Evolutionary conservation across 2,797 vertebrate genomes (phyloP), one percentile per base, ranked within the genome.

Genomic region (Phylloscopus collybita): DNA sequence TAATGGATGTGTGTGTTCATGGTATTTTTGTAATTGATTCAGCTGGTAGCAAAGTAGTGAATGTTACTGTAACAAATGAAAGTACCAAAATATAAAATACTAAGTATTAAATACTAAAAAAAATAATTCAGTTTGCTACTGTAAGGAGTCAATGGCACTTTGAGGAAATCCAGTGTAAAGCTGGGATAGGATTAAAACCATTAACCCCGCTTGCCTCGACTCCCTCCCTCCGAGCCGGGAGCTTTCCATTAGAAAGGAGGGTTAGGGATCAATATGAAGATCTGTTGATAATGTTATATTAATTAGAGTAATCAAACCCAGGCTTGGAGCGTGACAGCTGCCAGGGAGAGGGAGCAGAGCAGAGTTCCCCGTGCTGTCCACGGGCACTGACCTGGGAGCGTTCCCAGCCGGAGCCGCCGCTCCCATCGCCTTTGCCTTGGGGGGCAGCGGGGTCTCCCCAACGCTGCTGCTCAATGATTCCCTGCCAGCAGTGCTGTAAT

Each of bases 401-500:
- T 94, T 98, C 97, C 97, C 97, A 94, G 93, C 93, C 94, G 97
- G 97, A 98, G 98, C 98, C 98, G 97, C 97, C 78, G 87, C 38
- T 38, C 98, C 98, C 97, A 98, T 98, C 98, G 97, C 97, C 98
- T 98, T 98, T 95, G 98, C 97, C 98, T 98, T 98, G 97, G 98
- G 98, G 98, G 97, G 97, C 97, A 97, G 97, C 97, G 97, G 98
- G 96, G 98, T 98, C 98, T 98, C 98, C 98, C 98, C 98, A 98
- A 97, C 98, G 98, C 98, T 74, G 56, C 97, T 98, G 99, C 98
- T 99, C 99, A 98, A 98, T 98, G 98, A 98, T 98, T 98, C 98
- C 98, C 98, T 99, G 99, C 99, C 98, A 98, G 98, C 97, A 79
- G 97, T 96, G 98, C 98, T 98, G 98, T 98, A 98, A 99, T 99